Base-by-base conservation (phyloP, 2,888 invertebrate genomes). In the Drosophila sordidapex region DNA sequence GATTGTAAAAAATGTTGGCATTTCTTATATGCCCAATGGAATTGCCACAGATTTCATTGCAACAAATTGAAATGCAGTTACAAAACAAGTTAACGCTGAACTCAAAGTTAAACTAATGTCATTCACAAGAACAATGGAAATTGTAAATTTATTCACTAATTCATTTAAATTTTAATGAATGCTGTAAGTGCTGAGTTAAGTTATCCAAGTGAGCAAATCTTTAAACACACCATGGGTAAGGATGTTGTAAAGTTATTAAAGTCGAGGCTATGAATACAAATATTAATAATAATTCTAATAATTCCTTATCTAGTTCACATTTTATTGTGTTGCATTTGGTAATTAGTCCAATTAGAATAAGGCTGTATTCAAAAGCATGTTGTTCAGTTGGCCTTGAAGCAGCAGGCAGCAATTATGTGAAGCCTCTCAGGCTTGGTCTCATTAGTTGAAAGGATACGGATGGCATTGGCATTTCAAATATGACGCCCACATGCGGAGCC, bases 1-100 rank as follows among this genome's bases (percentile, higher is more conserved):
- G 89, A 84, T 87, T 86, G 89, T 63, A 56, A 74, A 70, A 83
- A 69, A 76, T 86, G 87, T 64, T 77, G 83, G 86, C 67, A 81
- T 86, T 71, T 60, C 31, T 76, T 70, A 40, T 67, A 40, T 73
- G 64, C 51, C 66, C 70, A 53, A 65, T 78, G 79, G 49, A 74
- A 69, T 60, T 78, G 79, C 78, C 56, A 76, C 85, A 70, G 84
- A 89, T 85, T 85, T 88, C 63, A 90, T 83, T 76, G 78, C 83
- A 62, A 52, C 66, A 56, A 86, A 72, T 64, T 68, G 48, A 85
- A 82, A 62, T 56, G 67, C 60, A 68, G 60, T 52, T 64, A 48
- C 62, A 57, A 13, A 53, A 54, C 33, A 36, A 49, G 48, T 51
- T 61, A 56, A 29, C 40, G 54, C 52, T 49, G 51, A 57, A 57